Conservation (phyloP, 2,113 vertebrate genomes). For the Zingel zingel region DNA sequence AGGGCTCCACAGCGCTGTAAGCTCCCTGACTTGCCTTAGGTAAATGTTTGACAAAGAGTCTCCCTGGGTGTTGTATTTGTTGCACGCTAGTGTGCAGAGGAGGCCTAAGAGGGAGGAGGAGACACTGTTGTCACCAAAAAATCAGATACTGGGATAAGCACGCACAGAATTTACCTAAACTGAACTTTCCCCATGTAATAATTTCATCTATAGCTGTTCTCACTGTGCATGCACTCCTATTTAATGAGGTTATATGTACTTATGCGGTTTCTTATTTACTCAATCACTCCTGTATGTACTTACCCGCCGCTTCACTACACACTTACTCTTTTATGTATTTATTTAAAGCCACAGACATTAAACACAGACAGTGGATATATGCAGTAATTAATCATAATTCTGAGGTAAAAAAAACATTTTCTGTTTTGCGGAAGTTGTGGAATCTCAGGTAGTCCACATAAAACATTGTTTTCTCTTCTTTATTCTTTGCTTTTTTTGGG, state of each 20-base stretch:
- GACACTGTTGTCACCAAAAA: conserved; percentile 29
- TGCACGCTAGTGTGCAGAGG: conserved; percentile 53
- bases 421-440: background rate
- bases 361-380: background rate
- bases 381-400: background rate
- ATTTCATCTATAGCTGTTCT: background rate
- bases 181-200: conserved; percentile 9
- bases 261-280: conserved; percentile 28
- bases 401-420: background rate
- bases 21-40: conserved; percentile 41
- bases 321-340: conserved; percentile 4
- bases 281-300: conserved; percentile 18
- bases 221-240: background rate
- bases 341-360: background rate
- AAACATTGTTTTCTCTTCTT: background rate
- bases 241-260: background rate
- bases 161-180: conserved; percentile 37
- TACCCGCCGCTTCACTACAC: conserved; percentile 6
- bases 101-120: conserved; percentile 28
- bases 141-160: conserved; percentile 6
- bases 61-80: conserved; percentile 48
- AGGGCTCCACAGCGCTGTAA: conserved; percentile 16
- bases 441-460: background rate
- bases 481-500: background rate
- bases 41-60: conserved; percentile 71